These are phyloP conservation scores for Chesias legatella DNA, from an alignment of 2,888 invertebrate genomes.

Conservation along the genomic window DNA sequence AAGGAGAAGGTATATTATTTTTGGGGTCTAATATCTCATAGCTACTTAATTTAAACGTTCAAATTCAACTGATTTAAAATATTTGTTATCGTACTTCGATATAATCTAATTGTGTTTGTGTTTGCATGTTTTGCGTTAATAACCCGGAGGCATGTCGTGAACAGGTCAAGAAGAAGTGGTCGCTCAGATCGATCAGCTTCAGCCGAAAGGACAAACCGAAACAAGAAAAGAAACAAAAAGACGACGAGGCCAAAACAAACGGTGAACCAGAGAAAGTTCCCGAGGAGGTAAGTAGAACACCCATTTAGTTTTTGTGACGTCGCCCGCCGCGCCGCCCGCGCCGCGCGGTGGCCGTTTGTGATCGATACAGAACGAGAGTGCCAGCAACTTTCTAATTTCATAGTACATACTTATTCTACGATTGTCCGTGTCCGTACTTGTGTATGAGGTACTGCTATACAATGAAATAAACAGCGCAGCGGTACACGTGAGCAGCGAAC, in stretches of 20 bases:
- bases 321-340: no score
- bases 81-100: no score
- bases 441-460: conserved; percentile 43
- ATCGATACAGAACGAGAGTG: conserved; percentile 25
- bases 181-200: conserved; percentile 92
- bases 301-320: conserved; percentile 11
- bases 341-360: conserved; percentile 13
- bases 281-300: conserved; percentile 80
- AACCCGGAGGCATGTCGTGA: conserved; percentile 47
- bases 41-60: no score
- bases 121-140: conserved; percentile 45
- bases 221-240: conserved; percentile 84
- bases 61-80: no score
- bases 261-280: conserved; percentile 83
- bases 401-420: conserved; percentile 21
- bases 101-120: neutral
- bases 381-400: conserved; percentile 49
- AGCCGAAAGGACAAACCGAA: conserved; percentile 93
- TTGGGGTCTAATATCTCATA: no score
- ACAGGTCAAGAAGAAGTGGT: conserved; percentile 93
- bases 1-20: conserved; percentile 81
- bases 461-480: conserved; percentile 34
- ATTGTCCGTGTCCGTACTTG: conserved; percentile 32
- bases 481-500: conserved; percentile 8
- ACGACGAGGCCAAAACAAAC: conserved; percentile 79